A percentile compares a stretch with the other conserved stretches of the same genome.
phyloP scores from a whole-genome alignment of 2,797 vertebrate genomes.

The Chaunax sp. region DNA sequence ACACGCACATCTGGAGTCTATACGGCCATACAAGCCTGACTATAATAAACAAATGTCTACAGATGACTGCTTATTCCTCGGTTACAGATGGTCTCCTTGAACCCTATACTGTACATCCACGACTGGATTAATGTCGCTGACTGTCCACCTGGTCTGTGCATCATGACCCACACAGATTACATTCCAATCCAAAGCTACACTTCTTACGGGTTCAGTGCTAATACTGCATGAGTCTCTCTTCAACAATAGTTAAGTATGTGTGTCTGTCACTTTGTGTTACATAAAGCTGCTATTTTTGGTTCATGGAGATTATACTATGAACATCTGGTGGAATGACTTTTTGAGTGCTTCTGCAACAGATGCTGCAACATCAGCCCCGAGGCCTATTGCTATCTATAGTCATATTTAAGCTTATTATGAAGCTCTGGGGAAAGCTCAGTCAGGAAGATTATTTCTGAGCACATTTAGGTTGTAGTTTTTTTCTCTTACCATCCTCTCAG shows the following conservation, averaged over 20 bases:
- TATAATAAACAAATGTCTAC: conserved; percentile 35
- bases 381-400: conserved; percentile 14
- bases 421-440: too few relatives aligned
- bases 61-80: conserved; percentile 29
- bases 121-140: conserved; percentile 38
- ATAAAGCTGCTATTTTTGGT: conserved; percentile 49
- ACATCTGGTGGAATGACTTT: conserved; percentile 52
- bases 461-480: too few relatives aligned
- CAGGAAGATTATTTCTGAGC: too few relatives aligned
- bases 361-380: conserved; percentile 13
- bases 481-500: too few relatives aligned
- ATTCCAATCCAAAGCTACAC: conserved; percentile 4
- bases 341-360: conserved; percentile 16
- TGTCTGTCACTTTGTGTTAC: conserved; percentile 15
- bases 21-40: conserved; percentile 13
- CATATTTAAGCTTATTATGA: too few relatives aligned
- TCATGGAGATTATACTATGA: conserved; percentile 44
- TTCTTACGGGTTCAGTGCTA: background rate
- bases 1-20: conserved; percentile 58
- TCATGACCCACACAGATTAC: conserved; percentile 37
- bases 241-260: conserved; percentile 1
- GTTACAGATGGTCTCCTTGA: conserved; percentile 55
- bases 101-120: background rate
- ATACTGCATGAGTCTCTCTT: background rate
- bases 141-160: conserved; percentile 16